Base-by-base conservation (phyloP, 2,113 vertebrate species). In the Gymnocephalus cernua region DNA sequence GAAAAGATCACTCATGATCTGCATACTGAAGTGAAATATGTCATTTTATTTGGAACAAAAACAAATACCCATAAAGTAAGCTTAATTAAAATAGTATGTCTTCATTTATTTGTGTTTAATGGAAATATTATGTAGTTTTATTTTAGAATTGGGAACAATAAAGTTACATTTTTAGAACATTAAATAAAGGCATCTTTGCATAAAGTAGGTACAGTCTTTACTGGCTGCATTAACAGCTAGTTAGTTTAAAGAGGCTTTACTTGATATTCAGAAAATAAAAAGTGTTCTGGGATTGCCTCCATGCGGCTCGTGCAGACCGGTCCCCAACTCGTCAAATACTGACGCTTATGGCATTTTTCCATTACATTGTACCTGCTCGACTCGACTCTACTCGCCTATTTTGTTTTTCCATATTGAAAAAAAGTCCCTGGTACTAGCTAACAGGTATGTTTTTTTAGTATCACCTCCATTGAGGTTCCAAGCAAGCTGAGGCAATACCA, bases 171-270 rank as follows among this genome's bases (percentile, higher is more conserved):
- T 69, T 35, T 35, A 1, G 8, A 82, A 32, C 25, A 78, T 87
- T 83, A 79, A 90, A 87, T 86, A 88, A 86, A 80, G 32, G 23
- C 64, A 77, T 63, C 7, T 53, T 61, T 54, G 21, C 27, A 70
- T 10, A 48, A 29, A 54, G 27, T 61, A 3, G 67, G 54, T 0
- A 23, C 3, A 27, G 18, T 72, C 19, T 75, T 76, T 53, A 70
- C 6, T 73, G 29, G 23, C 15, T 53, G 13, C 32, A 48, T 58
- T 66, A 47, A 44, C 38, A 44, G 6, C 25, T 38, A 38, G 29
- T 51, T 48, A 48, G 19, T 4, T 29, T 66, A 11, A 35, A 35
- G 6, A 7, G 35, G 35, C 35, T 35, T 35, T 35, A 35, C 35
- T 35, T 35, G 6, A 35, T 35, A 35, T 35, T 35, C 35, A 1